These are phyloP conservation scores for Micromesistius poutassou DNA, from an alignment of 2,797 vertebrate genomes.

Conservation along the genomic window DNA sequence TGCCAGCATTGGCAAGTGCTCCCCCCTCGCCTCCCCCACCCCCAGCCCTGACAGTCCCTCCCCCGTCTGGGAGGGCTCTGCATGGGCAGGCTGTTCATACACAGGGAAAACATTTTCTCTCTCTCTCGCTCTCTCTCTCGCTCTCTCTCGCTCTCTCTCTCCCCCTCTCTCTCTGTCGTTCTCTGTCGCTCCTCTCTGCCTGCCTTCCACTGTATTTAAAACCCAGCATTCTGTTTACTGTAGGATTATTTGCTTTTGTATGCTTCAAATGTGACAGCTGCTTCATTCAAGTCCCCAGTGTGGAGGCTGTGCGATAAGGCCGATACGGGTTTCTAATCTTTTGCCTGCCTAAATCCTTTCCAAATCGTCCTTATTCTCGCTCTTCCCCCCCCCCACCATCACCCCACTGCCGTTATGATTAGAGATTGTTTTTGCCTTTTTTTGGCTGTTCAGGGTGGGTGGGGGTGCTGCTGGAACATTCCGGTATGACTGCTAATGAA, in stretches of 20 bases:
- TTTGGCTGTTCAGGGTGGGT: conserved; percentile 67
- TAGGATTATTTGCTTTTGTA: conserved; percentile 80
- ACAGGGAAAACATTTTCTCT: conserved; percentile 54
- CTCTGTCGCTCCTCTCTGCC: conserved; percentile 34
- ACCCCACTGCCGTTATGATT: not conserved
- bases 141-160: conserved; percentile 15
- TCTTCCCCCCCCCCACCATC: conserved; percentile 12
- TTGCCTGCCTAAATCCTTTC: conserved; percentile 77
- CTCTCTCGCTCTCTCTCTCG: conserved; percentile 22
- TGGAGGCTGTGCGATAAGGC: conserved; percentile 77
- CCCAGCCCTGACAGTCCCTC: conserved; percentile 47
- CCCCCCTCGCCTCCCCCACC: conserved; percentile 34
- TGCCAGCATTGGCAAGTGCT: conserved; percentile 54
- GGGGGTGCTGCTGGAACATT: conserved; percentile 58
- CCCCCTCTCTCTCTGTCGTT: conserved; percentile 29
- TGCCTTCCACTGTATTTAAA: conserved; percentile 66
- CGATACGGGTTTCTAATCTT: conserved; percentile 79
- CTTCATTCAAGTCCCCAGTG: conserved; percentile 77
- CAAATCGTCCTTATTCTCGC: conserved; percentile 73
- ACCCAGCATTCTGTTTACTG: conserved; percentile 75
- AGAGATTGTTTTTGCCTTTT: conserved; percentile 52
- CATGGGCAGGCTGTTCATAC: conserved; percentile 50
- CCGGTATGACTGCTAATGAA: conserved; percentile 70
- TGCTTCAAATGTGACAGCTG: conserved; percentile 81
- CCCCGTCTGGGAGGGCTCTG: conserved; percentile 39